Base-by-base conservation (phyloP, 2,888 invertebrate genomes). In the Serrognathus titanus region DNA sequence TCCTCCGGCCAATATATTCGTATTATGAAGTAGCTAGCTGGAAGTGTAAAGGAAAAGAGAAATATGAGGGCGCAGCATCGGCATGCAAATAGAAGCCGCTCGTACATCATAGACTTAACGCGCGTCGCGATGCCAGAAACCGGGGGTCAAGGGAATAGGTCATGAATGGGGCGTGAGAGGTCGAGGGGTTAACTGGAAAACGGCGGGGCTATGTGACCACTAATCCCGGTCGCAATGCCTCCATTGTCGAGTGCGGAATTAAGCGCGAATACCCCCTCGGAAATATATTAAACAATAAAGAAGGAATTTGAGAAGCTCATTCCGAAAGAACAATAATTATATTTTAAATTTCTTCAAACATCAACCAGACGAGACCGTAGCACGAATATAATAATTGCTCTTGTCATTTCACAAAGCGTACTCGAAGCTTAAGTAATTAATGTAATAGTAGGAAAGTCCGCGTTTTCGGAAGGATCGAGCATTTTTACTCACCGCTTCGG, bases 21-120 rank as follows among this genome's bases (percentile, higher is more conserved):
- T 13, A 16, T 9, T 11, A 9, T 16, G 43, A n/a, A 11, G 20
- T 20, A 10, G 48, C 11, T 46, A 1, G n/a, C 7, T 13, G 47
- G 5, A 20, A 46, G n/a, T 13, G 9, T 10, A 16, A 31, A 41
- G 20, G n/a, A 51, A 11, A 38, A 51, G 11, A 40, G 48, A 37
- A 35, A 11, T 37, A 48, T 9, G 13, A 45, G 35, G 37, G 12
- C 37, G 11, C 41, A 56, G 51, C 57, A 64, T 67, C 65, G 66
- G 65, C 63, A 68, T 69, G 69, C 65, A 69, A 68, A 69, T 67
- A 65, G 60, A 60, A 55, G 61, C 47, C 61, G 63, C 59, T 55
- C 62, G 65, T 69, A 66, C 66, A 67, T 69, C 68, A 68, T 58
- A 54, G 65, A 60, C 66, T 69, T 66, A 68, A 66, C 65, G 67